Evolutionary conservation across 2,113 vertebrate species (phyloP).

Genomic region (Tragelaphus strepsiceros): DNA sequence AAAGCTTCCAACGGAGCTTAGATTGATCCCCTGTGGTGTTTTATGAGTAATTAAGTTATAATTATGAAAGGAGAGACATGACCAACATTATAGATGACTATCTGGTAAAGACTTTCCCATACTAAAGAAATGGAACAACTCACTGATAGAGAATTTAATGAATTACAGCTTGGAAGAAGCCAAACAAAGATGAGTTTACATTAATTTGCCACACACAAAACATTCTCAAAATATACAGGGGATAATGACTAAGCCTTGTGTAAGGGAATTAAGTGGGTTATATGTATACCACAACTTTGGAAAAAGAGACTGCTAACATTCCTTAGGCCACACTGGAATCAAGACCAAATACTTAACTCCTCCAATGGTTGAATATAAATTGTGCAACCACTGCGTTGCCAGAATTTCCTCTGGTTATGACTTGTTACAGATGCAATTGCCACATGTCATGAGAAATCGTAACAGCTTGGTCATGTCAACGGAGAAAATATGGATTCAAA

Average conservation of each 20-base stretch:
- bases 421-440: constrained; percentile 32
- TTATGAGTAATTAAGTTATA: constrained; percentile 40
- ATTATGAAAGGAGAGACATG: neutral
- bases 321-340: constrained; percentile 52
- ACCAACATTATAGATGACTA: constrained; percentile 33
- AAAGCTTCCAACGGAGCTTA: neutral
- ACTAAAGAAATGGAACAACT: constrained; percentile 40
- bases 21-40: neutral
- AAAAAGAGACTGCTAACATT: constrained; percentile 61
- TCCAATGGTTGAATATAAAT: constrained; percentile 41
- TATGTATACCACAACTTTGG: constrained; percentile 45
- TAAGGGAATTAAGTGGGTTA: constrained; percentile 14
- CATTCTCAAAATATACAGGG: constrained; percentile 46
- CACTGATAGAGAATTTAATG: constrained; percentile 53
- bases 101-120: constrained; percentile 56
- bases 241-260: constrained; percentile 41
- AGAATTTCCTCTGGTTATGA: constrained; percentile 45
- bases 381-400: constrained; percentile 3
- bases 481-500: constrained; percentile 47
- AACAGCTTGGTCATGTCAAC: constrained; percentile 36
- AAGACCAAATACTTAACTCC: constrained; percentile 53
- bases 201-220: constrained; percentile 60
- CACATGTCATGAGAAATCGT: constrained; percentile 39
- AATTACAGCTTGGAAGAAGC: constrained; percentile 53
- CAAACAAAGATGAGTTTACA: constrained; percentile 51